Conservation (phyloP, 1,140 invertebrate species). For the Arctopsyche grandis region DNA sequence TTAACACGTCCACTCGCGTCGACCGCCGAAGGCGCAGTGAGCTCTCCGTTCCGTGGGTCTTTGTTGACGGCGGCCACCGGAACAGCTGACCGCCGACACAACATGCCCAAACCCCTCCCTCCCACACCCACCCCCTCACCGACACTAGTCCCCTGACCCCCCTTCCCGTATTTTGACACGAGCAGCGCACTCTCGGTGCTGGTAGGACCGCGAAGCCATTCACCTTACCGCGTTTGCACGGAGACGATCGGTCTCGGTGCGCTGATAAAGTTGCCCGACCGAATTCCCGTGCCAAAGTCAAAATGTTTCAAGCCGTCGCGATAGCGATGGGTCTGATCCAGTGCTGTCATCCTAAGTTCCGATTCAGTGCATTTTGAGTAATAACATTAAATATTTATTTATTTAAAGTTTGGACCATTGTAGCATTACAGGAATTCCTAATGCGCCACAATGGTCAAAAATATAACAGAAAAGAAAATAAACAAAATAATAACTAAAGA, state of each 20-base stretch:
- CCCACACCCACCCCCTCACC: not conserved
- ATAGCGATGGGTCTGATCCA: no score
- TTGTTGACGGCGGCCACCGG: slow-evolving; percentile 5
- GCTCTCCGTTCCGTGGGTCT: not conserved
- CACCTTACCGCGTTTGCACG: not conserved
- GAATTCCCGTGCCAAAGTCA: no score
- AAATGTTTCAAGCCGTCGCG: no score
- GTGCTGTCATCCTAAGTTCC: no score
- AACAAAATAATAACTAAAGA: no score
- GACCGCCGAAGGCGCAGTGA: slow-evolving; percentile 16
- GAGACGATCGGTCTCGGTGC: not conserved
- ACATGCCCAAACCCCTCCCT: slow-evolving; percentile 1
- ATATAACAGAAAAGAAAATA: no score
- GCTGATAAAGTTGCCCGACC: no score
- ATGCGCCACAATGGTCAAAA: no score
- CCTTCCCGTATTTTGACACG: not conserved
- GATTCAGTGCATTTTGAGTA: no score
- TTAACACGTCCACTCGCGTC: not conserved
- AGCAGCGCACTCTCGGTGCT: not conserved
- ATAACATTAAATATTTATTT: no score
- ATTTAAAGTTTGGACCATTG: no score
- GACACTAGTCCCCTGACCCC: not conserved
- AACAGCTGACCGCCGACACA: slow-evolving; percentile 28
- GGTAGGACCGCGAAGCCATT: slow-evolving; percentile 29
- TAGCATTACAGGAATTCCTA: no score